Conservation (phyloP, 2,888 invertebrate genomes). For the Caprella mutica region DNA sequence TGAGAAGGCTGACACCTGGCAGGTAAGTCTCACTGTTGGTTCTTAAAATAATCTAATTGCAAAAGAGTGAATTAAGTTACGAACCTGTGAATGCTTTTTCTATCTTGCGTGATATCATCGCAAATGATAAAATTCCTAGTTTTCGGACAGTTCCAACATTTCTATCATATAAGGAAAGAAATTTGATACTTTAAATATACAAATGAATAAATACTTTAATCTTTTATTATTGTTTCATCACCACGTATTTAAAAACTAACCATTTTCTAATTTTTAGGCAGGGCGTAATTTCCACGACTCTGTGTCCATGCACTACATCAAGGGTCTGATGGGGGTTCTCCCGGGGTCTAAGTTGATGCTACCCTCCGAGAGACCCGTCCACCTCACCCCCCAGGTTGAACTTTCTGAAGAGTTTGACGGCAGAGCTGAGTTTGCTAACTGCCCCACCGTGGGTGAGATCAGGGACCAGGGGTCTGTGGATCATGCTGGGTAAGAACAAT, state of each 20-base stretch:
- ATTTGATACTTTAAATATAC: too few relatives aligned
- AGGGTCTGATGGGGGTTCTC: constrained; percentile 58
- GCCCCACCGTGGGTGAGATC: constrained; percentile 70
- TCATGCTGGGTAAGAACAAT: constrained; percentile 80
- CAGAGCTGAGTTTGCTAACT: constrained; percentile 66
- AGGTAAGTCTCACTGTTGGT: too few relatives aligned
- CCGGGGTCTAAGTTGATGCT: constrained; percentile 47
- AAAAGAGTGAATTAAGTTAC: too few relatives aligned
- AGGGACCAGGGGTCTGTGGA: constrained; percentile 83
- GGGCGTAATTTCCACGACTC: constrained; percentile 60
- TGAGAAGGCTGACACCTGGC: neutral
- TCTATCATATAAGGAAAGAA: too few relatives aligned
- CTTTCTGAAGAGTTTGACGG: constrained; percentile 56
- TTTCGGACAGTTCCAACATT: too few relatives aligned
- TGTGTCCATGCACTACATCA: constrained; percentile 51
- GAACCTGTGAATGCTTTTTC: too few relatives aligned
- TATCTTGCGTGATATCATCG: too few relatives aligned
- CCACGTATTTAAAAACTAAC: too few relatives aligned
- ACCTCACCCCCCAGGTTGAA: constrained; percentile 50
- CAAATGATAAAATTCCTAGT: too few relatives aligned
- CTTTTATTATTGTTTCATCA: too few relatives aligned
- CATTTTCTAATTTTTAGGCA: constrained; percentile 42
- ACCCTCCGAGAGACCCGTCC: constrained; percentile 35
- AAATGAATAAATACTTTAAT: too few relatives aligned
- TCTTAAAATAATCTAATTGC: too few relatives aligned